Evolutionary conservation across 1,140 invertebrate species (phyloP), one percentile per base, ranked within the genome.

Genomic region (Arctopsyche grandis): DNA sequence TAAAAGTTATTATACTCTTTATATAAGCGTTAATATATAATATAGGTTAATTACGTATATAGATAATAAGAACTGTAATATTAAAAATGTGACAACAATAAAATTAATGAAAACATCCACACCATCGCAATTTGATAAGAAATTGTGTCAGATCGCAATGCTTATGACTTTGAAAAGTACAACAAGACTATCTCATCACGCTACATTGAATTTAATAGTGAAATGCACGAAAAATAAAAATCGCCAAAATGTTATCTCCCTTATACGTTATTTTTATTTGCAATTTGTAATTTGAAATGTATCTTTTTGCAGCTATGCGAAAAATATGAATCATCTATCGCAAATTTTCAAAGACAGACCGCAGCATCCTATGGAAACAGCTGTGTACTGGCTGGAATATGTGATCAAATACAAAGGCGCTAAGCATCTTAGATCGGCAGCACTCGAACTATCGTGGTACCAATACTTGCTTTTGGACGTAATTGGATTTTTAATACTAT

Each of bases 401-500:
- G 90, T 91, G 9, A 89, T 90, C 1, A 84, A 89, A 12, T 87
- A 92, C 80, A 87, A 88, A 56, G 91, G 91, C 44, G 91, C 90
- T 0, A 83, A 84, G 0, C 90, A 91, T 83, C 85, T 92, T 81
- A 84, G 86, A 63, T 88, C 89, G 1, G 86, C 88, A 14, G 90
- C 89, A 0, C 80, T 88, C 1, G 84, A 89, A 0, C 85, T 91
- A 75, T 85, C 86, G n/a, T 90, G 89, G 85, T 91, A 89, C 83
- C 86, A 91, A 81, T 91, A 91, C 83, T 87, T 89, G 52, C 80
- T 91, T 16, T 81, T 92, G 1, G 91, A 92, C 84, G 90, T 92
- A 3, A 85, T 89, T 77, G 81, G 44, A 19, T 80, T 80, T 73
- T 52, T 80, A 21, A n/a, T 79, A 43, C 48, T 78, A 12, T 26